Evolutionary conservation across 2,797 vertebrate genomes (phyloP).

Genomic region (Aeoliscus strigatus): DNA sequence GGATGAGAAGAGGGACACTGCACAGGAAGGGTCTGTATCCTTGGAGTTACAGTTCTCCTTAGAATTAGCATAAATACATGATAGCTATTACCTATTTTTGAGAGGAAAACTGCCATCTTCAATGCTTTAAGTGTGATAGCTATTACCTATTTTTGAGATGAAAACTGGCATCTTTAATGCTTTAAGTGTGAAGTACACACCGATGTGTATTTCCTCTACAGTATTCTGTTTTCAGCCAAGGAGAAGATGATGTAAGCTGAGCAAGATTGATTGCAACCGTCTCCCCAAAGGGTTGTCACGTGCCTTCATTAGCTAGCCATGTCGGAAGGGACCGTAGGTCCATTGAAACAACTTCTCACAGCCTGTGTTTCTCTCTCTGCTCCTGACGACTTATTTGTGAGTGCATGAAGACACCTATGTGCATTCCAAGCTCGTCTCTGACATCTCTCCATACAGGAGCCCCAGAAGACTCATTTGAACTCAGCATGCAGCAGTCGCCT

Average conservation of each 20-base stretch:
- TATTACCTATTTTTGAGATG: too few species aligned
- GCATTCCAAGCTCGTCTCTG: too few species aligned
- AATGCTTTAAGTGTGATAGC: too few species aligned
- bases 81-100: too few species aligned
- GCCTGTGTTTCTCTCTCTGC: conserved; percentile 8
- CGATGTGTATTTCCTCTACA: conserved; percentile 28
- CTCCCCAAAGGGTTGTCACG: conserved; percentile 20
- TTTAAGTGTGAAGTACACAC: too few species aligned
- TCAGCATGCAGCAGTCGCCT: conserved; percentile 29
- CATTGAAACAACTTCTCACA: conserved; percentile 13
- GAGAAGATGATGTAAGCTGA: conserved; percentile 37
- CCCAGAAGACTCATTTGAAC: conserved; percentile 18
- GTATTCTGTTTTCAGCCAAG: conserved; percentile 34
- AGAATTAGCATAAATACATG: too few species aligned
- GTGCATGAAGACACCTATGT: conserved; percentile 18
- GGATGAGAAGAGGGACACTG: too few species aligned
- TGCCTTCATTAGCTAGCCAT: conserved; percentile 25
- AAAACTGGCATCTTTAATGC: conserved; percentile 6
- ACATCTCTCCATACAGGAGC: conserved; percentile 4
- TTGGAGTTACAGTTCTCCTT: too few species aligned
- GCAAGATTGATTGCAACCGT: conserved; percentile 9
- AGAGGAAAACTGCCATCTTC: conserved; percentile 1
- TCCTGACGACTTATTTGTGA: conserved; percentile 8
- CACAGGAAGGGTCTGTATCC: too few species aligned
- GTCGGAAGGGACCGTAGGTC: conserved; percentile 14